Percentiles rank a stretch among this genome's conserved stretches.
Evolutionary conservation across 2,888 invertebrate genomes (phyloP).

Genomic region (Xestia rhomboidea): DNA sequence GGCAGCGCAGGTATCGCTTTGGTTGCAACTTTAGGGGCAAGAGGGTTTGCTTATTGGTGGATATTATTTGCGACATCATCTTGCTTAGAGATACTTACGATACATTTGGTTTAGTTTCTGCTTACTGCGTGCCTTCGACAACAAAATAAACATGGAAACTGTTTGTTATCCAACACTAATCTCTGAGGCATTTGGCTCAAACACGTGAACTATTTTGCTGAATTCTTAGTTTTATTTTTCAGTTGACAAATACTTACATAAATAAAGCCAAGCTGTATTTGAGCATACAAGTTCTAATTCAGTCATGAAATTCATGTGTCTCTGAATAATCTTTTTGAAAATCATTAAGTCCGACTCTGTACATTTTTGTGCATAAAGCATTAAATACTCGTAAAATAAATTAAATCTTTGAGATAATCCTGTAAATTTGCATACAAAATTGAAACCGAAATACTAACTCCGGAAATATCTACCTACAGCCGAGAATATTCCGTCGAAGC

Average conservation of each 20-base stretch:
- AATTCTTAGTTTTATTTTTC: not conserved
- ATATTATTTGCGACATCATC: not conserved
- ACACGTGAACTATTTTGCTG: not conserved
- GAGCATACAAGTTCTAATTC: not conserved
- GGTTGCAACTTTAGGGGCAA: not conserved
- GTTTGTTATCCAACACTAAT: not conserved
- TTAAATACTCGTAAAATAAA: slow-evolving; percentile 4
- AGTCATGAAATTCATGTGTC: not conserved
- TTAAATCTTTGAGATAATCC: not conserved
- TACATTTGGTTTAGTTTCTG: not conserved
- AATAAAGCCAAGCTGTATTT: not conserved
- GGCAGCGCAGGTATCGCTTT: not conserved
- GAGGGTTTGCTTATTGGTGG: not conserved
- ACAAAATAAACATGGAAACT: not conserved
- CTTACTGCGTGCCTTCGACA: not conserved
- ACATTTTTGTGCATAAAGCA: not conserved
- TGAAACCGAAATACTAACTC: slow-evolving; percentile 9
- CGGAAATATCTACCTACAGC: slow-evolving; percentile 34
- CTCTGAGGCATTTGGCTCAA: not conserved
- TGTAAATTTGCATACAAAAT: not conserved
- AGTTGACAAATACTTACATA: not conserved
- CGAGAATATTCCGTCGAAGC: slow-evolving; percentile 19
- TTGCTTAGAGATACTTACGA: not conserved
- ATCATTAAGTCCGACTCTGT: not conserved
- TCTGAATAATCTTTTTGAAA: not conserved